Evolutionary conservation across 2,888 invertebrate genomes (phyloP).

Genomic region (Agrypnus murinus): DNA sequence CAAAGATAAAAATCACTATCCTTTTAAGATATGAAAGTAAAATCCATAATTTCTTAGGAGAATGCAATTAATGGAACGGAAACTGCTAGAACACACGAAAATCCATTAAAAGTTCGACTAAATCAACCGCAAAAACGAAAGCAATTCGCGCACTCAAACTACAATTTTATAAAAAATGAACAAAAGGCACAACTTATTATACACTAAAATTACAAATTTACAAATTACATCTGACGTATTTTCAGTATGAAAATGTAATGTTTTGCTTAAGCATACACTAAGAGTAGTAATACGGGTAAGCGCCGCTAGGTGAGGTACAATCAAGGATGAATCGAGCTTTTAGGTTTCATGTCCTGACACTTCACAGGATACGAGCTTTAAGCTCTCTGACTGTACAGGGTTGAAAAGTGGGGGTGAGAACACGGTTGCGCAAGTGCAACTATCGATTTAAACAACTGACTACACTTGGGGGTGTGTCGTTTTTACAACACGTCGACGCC

Average conservation of each 20-base stretch:
- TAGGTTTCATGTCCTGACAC: slow-evolving; percentile 56
- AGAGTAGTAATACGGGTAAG: slow-evolving; percentile 62
- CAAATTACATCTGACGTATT: slow-evolving; percentile 35
- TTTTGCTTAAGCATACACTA: slow-evolving; percentile 60
- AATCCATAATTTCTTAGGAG: slow-evolving; percentile 30
- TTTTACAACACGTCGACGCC: slow-evolving; percentile 55
- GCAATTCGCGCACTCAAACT: slow-evolving; percentile 33
- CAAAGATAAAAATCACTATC: slow-evolving; percentile 22
- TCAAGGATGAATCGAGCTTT: slow-evolving; percentile 62
- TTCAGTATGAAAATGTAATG: slow-evolving; percentile 60
- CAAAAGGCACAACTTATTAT: slow-evolving; percentile 43
- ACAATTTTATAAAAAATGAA: slow-evolving; percentile 19
- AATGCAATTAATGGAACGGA: slow-evolving; percentile 41
- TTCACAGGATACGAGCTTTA: slow-evolving; percentile 62
- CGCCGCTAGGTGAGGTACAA: slow-evolving; percentile 66
- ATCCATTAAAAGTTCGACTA: slow-evolving; percentile 41
- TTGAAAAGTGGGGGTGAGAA: slow-evolving; percentile 57
- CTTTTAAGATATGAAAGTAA: slow-evolving; percentile 26
- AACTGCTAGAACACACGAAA: slow-evolving; percentile 42
- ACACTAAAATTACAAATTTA: slow-evolving; percentile 32
- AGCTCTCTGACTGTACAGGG: slow-evolving; percentile 60
- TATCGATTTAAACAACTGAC: slow-evolving; percentile 66
- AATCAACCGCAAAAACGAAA: slow-evolving; percentile 23
- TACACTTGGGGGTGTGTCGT: slow-evolving; percentile 60
- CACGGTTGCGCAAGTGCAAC: slow-evolving; percentile 59